phyloP scores from a whole-genome alignment of 2,888 invertebrate species.

The Synanthedon tipuliformis region DNA sequence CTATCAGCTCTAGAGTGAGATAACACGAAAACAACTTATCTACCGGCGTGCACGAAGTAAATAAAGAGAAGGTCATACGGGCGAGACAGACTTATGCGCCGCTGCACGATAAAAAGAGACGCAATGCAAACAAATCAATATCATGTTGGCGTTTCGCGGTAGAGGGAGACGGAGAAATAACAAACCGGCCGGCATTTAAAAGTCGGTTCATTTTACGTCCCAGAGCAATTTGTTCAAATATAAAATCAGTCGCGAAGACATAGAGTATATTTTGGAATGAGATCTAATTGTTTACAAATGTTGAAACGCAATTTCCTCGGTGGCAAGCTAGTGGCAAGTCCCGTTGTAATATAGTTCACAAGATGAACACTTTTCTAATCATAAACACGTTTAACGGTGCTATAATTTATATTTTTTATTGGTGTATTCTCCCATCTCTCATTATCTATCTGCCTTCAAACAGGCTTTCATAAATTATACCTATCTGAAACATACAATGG shows the following conservation, averaged over 20 bases:
- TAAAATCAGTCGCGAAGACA: slow-evolving; percentile 19
- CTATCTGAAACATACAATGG: too few species aligned
- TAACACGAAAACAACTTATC: slow-evolving; percentile 63
- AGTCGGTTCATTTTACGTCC: slow-evolving; percentile 39
- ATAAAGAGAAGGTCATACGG: slow-evolving; percentile 60
- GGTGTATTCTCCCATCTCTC: slow-evolving; percentile 3
- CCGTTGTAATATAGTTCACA: slow-evolving; percentile 23
- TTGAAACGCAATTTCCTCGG: slow-evolving; percentile 19
- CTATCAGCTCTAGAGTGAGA: slow-evolving; percentile 56
- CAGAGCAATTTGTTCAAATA: slow-evolving; percentile 16
- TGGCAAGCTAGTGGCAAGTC: slow-evolving; percentile 25
- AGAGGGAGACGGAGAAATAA: slow-evolving; percentile 63
- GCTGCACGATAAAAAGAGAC: slow-evolving; percentile 53
- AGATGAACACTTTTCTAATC: slow-evolving; percentile 3
- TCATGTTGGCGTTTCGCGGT: slow-evolving; percentile 52
- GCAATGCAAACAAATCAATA: slow-evolving; percentile 72
- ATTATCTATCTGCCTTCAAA: neutral
- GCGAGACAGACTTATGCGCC: slow-evolving; percentile 43
- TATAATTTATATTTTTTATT: too few species aligned
- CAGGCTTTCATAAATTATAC: too few species aligned
- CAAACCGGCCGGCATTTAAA: slow-evolving; percentile 65
- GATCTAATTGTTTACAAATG: slow-evolving; percentile 26
- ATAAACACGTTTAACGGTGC: too few species aligned
- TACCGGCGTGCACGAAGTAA: slow-evolving; percentile 47
- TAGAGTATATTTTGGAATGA: slow-evolving; percentile 17